Conservation (phyloP, 2,888 invertebrate genomes). For the Nebria brevicollis region DNA sequence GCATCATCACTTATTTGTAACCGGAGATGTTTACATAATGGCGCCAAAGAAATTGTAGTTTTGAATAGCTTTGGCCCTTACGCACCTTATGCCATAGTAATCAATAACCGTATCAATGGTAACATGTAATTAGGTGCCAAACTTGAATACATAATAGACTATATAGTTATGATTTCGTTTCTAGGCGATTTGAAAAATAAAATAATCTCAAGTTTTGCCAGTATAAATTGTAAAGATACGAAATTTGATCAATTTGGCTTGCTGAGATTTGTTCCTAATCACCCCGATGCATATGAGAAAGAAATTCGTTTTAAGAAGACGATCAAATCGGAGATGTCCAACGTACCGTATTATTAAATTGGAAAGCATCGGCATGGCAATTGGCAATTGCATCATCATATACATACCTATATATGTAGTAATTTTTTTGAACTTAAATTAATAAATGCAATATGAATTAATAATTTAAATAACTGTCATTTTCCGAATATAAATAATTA, state of each 20-base stretch:
- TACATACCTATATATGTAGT: background rate
- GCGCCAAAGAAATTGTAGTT: slow-evolving; percentile 67
- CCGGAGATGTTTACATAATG: slow-evolving; percentile 68
- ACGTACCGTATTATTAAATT: slow-evolving; percentile 44
- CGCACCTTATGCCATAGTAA: slow-evolving; percentile 73
- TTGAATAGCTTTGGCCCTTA: slow-evolving; percentile 73
- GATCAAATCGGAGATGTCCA: slow-evolving; percentile 3
- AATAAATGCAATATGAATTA: too few relatives aligned
- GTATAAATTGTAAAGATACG: slow-evolving; percentile 16
- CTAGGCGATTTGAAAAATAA: slow-evolving; percentile 37
- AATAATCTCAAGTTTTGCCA: slow-evolving; percentile 23
- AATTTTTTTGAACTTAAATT: slow-evolving; percentile 4
- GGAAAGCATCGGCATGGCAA: background rate
- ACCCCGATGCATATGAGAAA: slow-evolving; percentile 17
- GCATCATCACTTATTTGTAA: slow-evolving; percentile 68
- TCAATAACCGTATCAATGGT: slow-evolving; percentile 70
- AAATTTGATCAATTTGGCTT: slow-evolving; percentile 32
- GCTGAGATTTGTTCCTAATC: slow-evolving; percentile 27
- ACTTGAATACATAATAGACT: background rate
- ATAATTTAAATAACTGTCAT: background rate
- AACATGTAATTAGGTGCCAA: slow-evolving; percentile 46
- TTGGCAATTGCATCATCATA: too few relatives aligned
- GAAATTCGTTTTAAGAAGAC: slow-evolving; percentile 33
- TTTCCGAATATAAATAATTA: slow-evolving; percentile 28
- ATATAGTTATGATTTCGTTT: slow-evolving; percentile 19